Evolutionary conservation across 2,113 vertebrate genomes (phyloP).

Genomic region (Notarius quadriscutis): DNA sequence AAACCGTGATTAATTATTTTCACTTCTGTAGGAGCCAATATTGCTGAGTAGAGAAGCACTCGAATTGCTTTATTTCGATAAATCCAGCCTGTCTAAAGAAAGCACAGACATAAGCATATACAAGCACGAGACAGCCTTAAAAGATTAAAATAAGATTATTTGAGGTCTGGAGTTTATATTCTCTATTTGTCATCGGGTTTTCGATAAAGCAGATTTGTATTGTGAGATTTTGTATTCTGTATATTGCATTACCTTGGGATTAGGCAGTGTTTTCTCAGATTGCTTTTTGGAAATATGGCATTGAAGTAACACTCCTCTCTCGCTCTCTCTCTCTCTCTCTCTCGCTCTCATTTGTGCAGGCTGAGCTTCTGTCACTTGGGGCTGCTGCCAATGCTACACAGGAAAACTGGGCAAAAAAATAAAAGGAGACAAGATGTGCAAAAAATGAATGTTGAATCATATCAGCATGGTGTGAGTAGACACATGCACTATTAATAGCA

Average conservation of each 20-base stretch:
- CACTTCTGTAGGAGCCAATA: not conserved
- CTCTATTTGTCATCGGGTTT: not conserved
- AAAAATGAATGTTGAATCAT: constrained; percentile 30
- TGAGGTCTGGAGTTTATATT: not conserved
- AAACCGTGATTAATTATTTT: not conserved
- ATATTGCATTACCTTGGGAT: not conserved
- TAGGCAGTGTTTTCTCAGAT: not conserved
- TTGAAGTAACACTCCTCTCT: not conserved
- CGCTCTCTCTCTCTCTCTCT: not conserved
- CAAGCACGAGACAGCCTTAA: not conserved
- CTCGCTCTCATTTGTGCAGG: not conserved
- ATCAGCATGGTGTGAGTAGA: constrained; percentile 45
- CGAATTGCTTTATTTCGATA: not conserved
- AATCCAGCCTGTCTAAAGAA: not conserved
- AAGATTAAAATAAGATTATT: not conserved
- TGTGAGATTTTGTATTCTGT: not conserved
- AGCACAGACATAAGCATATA: not conserved
- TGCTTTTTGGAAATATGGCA: not conserved
- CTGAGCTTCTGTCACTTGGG: constrained; percentile 19
- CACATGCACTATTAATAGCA: constrained; percentile 42
- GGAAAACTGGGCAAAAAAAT: not conserved
- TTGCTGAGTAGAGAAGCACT: not conserved
- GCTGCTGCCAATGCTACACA: constrained; percentile 8
- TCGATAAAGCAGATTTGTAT: not conserved
- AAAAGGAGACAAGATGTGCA: not conserved